Percentiles rank a stretch among this genome's conserved stretches.
Conservation (phyloP, 2,113 vertebrate species). For the Coptodon rendalli region DNA sequence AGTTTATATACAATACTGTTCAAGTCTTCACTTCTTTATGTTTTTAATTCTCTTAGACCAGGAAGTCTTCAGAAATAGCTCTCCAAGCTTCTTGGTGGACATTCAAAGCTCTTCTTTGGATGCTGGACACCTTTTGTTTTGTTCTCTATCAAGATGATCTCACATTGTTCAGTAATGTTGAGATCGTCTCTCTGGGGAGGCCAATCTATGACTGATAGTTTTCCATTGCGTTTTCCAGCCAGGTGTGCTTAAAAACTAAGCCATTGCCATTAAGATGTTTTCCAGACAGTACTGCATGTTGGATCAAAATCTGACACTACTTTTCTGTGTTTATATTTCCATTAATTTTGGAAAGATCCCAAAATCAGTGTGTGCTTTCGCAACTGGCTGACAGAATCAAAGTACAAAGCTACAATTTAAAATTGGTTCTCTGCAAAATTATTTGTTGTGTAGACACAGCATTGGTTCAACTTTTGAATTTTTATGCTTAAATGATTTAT, state of each 20-base stretch:
- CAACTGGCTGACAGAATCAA: neutral
- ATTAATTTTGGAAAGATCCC: neutral
- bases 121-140: neutral
- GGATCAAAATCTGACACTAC: neutral
- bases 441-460: neutral
- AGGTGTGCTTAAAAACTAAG: neutral
- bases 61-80: neutral
- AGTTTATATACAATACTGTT: neutral
- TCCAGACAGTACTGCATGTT: neutral
- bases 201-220: neutral
- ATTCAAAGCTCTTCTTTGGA: neutral
- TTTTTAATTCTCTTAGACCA: neutral
- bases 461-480: neutral
- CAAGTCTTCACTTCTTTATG: neutral
- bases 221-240: neutral
- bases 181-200: neutral
- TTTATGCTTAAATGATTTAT: neutral
- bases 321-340: neutral
- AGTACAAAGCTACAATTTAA: neutral
- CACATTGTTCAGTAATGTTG: neutral
- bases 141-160: neutral
- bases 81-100: neutral
- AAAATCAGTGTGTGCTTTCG: fast-evolving
- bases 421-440: neutral
- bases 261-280: neutral